A percentile compares a stretch with the other conserved stretches of the same genome.
These are phyloP conservation scores for Podarcis siculus DNA, from an alignment of 2,797 vertebrate species.

Conservation along the genomic window DNA sequence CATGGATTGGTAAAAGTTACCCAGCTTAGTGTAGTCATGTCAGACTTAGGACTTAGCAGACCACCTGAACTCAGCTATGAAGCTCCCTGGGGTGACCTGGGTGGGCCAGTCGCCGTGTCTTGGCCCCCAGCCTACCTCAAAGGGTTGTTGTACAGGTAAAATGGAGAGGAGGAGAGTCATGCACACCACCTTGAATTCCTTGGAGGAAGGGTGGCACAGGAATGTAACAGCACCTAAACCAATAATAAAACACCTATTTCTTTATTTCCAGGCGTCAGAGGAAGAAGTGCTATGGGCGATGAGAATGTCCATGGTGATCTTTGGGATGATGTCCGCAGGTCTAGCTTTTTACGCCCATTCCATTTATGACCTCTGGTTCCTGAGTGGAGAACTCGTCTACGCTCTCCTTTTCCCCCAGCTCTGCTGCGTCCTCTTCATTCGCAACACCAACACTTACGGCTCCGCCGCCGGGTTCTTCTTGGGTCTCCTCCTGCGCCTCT, in stretches of 20 bases:
- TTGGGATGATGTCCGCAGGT: slow-evolving; percentile 75
- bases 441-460: slow-evolving; percentile 80
- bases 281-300: slow-evolving; percentile 83
- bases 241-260: background rate
- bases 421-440: slow-evolving; percentile 82
- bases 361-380: slow-evolving; percentile 83
- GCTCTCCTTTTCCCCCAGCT: slow-evolving; percentile 85
- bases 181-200: too few species aligned
- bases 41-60: too few species aligned
- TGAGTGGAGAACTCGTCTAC: slow-evolving; percentile 84
- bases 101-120: too few species aligned
- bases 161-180: too few species aligned
- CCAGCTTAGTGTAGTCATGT: too few species aligned
- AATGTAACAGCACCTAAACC: too few species aligned
- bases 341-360: slow-evolving; percentile 81
- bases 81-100: too few species aligned
- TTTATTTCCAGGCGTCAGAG: slow-evolving; percentile 80
- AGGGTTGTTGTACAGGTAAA: too few species aligned
- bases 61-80: too few species aligned
- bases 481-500: slow-evolving; percentile 72
- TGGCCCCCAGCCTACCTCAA: too few species aligned
- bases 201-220: too few species aligned
- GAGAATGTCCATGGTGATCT: slow-evolving; percentile 78
- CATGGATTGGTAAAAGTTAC: too few species aligned
- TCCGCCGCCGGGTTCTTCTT: slow-evolving; percentile 74